Evolutionary conservation across 2,888 invertebrate genomes (phyloP), one percentile per base, ranked within the genome.

Genomic region (Cephus runcator): DNA sequence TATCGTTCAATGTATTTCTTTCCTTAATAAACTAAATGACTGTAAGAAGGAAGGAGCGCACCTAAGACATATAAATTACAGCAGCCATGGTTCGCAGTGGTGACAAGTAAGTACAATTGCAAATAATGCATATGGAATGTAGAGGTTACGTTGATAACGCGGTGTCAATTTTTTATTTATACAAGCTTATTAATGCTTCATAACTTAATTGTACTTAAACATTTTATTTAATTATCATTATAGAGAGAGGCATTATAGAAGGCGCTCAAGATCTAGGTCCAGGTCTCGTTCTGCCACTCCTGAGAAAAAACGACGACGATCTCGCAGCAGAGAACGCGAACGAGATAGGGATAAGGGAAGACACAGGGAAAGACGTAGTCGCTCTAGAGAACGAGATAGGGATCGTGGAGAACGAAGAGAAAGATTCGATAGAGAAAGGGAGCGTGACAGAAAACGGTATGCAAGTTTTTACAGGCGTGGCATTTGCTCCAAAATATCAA

Each of bases 331-430:
- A 78, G 95, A 95, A 74, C 92, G 95, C 74, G 90, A 91, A 73
- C 92, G 95, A 78, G 90, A 91, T 75, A 92, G 94, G 12, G 94
- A 95, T 88, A 92, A 94, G 34, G 92, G 93, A 30, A 93, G 95
- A 81, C 93, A 94, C 85, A 94, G 91, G 23, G 91, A 91, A 73
- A 83, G 95, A 85, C 93, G 95, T 79, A 95, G 95, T 85, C 93
- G 95, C 83, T 95, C 95, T 73, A 92, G 95, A 80, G 95, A 95
- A 68, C 89, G 95, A 69, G 94, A 95, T 23, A 92, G 94, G 0
- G 94, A 94, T 77, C 92, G 93, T 92, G 92, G 84, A 68, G 90
- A 90, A 36, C 85, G 90, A 73, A 86, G 88, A 73, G 90, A 89
- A 34, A 82, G 90, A 12, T 92, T 93, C 0, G 93, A 93, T 73